phyloP scores from a whole-genome alignment of 2,113 vertebrate genomes.

The Stomatorhinus ivindoensis region DNA sequence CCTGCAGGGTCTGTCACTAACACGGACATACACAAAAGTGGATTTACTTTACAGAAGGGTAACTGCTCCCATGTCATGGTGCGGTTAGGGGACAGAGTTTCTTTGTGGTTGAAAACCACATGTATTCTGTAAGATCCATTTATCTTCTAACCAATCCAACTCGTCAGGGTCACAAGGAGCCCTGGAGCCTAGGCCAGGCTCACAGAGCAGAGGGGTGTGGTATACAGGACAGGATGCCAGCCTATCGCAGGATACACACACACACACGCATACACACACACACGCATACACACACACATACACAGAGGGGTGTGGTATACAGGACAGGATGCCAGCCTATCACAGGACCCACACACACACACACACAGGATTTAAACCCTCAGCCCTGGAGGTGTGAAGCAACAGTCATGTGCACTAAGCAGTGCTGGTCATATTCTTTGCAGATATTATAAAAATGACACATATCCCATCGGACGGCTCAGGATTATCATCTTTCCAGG shows the following conservation, averaged over 20 bases:
- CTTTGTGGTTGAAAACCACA: neutral
- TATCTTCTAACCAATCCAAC: neutral
- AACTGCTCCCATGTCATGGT: neutral
- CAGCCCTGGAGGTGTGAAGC: neutral
- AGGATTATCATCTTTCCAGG: neutral
- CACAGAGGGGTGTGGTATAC: too few species aligned
- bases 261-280: neutral
- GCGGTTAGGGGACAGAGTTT: neutral
- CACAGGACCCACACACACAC: neutral
- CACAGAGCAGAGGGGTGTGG: neutral
- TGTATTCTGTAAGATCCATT: neutral
- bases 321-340: neutral
- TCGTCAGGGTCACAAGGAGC: neutral
- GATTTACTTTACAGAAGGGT: neutral
- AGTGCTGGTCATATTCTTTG: neutral
- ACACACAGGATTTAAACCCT: neutral
- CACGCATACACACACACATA: neutral
- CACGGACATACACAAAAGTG: neutral
- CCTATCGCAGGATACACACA: neutral
- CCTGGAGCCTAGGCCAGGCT: neutral
- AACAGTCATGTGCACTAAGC: neutral
- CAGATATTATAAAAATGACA: neutral
- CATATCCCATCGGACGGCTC: neutral
- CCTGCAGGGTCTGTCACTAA: neutral
- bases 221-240: neutral